Base-by-base conservation (phyloP, 2,113 vertebrate genomes). In the Parotia lawesii region DNA sequence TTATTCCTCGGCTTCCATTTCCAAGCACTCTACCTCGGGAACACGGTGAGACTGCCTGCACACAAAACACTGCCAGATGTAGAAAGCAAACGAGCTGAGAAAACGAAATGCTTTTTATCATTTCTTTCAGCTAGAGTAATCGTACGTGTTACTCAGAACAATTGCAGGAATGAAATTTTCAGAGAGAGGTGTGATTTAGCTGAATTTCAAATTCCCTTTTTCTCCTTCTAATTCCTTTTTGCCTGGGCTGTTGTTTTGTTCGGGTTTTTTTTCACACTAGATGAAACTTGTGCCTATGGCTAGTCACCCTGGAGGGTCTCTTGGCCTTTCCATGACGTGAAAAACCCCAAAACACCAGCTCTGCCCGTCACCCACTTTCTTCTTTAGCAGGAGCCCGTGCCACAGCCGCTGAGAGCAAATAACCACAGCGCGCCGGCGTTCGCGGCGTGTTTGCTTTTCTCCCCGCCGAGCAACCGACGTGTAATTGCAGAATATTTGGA, bases 21-120 rank as follows among this genome's bases (percentile, higher is more conserved):
- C 88, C 88, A 85, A 60, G 60, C 2, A 1, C 48, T 91, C 71
- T 62, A 71, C 84, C 89, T 84, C 73, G 47, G 90, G 71, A 93
- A 50, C 84, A 65, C 33, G 5, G 58, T 8, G 12, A 67, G 84
- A 64, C 75, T 76, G 89, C 62, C 85, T 82, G 93, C 12, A 0
- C 85, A n/a, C 89, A 93, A 91, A 95, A 62, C 10, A 23, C 77
- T 95, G 90, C 89, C 91, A 95, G 85, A 94, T 87, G 90, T 61
- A 87, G 91, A 85, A 78, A 91, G 77, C 45, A 96, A 97, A 95
- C 45, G 78, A 96, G 91, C 88, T 94, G 94, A 87, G 96, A 91
- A 89, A 93, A 94, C 15, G 4, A 85, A 95, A 92, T n/a, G 50
- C 54, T 64, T 87, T 95, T 96, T 91, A 67, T 87, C 87, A 87